A percentile compares a stretch with the other conserved stretches of the same genome.
phyloP scores from a whole-genome alignment of 2,797 vertebrate species.

The Brotula barbata region DNA sequence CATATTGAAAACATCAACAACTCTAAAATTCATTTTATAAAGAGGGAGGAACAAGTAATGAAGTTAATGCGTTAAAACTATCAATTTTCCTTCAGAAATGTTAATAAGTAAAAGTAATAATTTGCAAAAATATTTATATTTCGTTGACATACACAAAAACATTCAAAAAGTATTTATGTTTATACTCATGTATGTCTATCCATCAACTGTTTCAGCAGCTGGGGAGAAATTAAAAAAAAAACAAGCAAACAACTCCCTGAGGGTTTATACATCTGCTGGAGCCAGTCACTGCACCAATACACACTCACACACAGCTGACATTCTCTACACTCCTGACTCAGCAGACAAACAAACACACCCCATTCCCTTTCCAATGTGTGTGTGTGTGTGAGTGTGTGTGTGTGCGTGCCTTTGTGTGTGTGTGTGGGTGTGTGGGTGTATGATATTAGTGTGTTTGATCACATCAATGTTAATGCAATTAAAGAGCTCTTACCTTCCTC shows the following conservation, averaged over 20 bases:
- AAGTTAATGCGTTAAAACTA: too few relatives aligned
- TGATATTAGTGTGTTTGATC: slow-evolving; percentile 58
- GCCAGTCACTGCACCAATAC: slow-evolving; percentile 34
- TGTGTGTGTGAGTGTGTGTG: slow-evolving; percentile 14
- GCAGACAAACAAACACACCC: slow-evolving; percentile 29
- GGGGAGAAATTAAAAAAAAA: neutral
- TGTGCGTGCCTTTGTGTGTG: neutral
- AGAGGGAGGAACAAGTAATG: too few relatives aligned
- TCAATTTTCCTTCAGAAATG: too few relatives aligned
- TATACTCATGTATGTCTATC: slow-evolving; percentile 1
- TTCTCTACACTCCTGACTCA: slow-evolving; percentile 61
- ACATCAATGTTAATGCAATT: slow-evolving; percentile 73
- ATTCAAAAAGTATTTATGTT: neutral
- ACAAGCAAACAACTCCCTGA: slow-evolving; percentile 1
- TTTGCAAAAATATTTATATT: too few relatives aligned
- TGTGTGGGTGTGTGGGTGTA: slow-evolving; percentile 10
- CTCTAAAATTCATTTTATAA: too few relatives aligned
- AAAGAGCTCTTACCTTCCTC: slow-evolving; percentile 82
- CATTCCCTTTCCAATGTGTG: neutral
- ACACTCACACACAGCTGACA: slow-evolving; percentile 57
- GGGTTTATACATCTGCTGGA: slow-evolving; percentile 48
- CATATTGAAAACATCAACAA: too few relatives aligned
- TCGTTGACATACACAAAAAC: too few relatives aligned
- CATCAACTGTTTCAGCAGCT: slow-evolving; percentile 4
- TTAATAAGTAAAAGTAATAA: too few relatives aligned